phyloP scores from a whole-genome alignment of 2,888 invertebrate species.

The Acleris laterana region DNA sequence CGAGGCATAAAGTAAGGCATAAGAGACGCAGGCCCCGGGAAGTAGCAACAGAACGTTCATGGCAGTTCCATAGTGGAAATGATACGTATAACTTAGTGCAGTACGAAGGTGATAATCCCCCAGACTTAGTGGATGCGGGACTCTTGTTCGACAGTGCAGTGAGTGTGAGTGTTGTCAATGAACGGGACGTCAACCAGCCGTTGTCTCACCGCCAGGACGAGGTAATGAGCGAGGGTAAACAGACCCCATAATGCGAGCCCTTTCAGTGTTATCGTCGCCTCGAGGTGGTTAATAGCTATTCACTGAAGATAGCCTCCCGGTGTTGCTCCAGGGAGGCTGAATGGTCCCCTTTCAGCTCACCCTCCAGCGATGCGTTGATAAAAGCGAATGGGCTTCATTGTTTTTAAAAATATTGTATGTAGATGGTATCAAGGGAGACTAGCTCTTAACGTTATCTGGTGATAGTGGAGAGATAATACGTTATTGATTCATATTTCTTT shows the following conservation, averaged over 20 bases:
- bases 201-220: slow-evolving; percentile 74
- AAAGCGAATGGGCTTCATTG: slow-evolving; percentile 78
- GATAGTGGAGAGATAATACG: slow-evolving; percentile 40
- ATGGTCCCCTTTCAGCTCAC: slow-evolving; percentile 65
- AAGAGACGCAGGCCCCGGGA: slow-evolving; percentile 77
- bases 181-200: slow-evolving; percentile 72
- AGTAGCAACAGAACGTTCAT: slow-evolving; percentile 69
- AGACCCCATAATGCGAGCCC: slow-evolving; percentile 58
- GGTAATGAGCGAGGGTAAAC: slow-evolving; percentile 74
- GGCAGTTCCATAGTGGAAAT: slow-evolving; percentile 83
- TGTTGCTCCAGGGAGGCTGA: slow-evolving; percentile 66
- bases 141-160: slow-evolving; percentile 73
- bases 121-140: slow-evolving; percentile 69
- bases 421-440: slow-evolving; percentile 67
- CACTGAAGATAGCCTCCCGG: slow-evolving; percentile 72
- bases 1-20: slow-evolving; percentile 75
- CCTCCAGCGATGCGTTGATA: slow-evolving; percentile 78
- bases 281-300: slow-evolving; percentile 79
- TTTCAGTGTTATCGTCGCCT: slow-evolving; percentile 79
- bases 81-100: slow-evolving; percentile 79
- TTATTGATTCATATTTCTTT: slow-evolving; percentile 23
- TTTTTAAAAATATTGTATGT: slow-evolving; percentile 71
- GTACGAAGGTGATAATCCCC: slow-evolving; percentile 82
- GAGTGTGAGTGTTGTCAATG: slow-evolving; percentile 77
- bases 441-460: slow-evolving; percentile 63